phyloP scores from a whole-genome alignment of 2,888 invertebrate genomes.

The Philopedon plagiatum region DNA sequence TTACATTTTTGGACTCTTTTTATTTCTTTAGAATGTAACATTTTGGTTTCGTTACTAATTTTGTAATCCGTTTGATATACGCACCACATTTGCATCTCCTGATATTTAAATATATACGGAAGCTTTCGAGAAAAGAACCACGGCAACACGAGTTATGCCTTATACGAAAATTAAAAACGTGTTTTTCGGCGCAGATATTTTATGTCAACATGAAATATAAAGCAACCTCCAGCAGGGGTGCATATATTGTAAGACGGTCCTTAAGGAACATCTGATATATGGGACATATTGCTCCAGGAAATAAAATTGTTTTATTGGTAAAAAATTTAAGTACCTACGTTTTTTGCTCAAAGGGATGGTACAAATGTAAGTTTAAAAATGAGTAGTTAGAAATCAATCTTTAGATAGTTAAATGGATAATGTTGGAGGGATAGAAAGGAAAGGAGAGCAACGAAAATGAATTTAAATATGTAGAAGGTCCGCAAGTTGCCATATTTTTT shows the following conservation, averaged over 20 bases:
- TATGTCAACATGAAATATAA: slow-evolving; percentile 32
- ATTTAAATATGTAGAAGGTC: too few species aligned
- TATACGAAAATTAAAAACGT: slow-evolving; percentile 41
- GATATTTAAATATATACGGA: slow-evolving; percentile 22
- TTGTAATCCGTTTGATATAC: too few species aligned
- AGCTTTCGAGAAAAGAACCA: slow-evolving; percentile 14
- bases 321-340: background rate
- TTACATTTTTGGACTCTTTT: too few species aligned
- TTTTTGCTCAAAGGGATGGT: background rate
- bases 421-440: too few species aligned
- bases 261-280: slow-evolving; percentile 21
- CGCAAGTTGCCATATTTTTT: too few species aligned
- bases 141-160: slow-evolving; percentile 29
- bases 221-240: slow-evolving; percentile 24
- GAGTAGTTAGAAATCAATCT: too few species aligned
- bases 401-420: too few species aligned
- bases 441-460: too few species aligned
- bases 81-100: background rate
- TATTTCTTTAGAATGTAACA: too few species aligned
- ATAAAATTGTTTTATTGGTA: slow-evolving; percentile 23
- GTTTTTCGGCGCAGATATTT: slow-evolving; percentile 31
- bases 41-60: too few species aligned
- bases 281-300: slow-evolving; percentile 16
- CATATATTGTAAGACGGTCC: slow-evolving; percentile 26
- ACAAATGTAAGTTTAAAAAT: background rate